These are phyloP conservation scores for Cyclura pinguis DNA, from an alignment of 2,797 vertebrate genomes.

Conservation along the genomic window DNA sequence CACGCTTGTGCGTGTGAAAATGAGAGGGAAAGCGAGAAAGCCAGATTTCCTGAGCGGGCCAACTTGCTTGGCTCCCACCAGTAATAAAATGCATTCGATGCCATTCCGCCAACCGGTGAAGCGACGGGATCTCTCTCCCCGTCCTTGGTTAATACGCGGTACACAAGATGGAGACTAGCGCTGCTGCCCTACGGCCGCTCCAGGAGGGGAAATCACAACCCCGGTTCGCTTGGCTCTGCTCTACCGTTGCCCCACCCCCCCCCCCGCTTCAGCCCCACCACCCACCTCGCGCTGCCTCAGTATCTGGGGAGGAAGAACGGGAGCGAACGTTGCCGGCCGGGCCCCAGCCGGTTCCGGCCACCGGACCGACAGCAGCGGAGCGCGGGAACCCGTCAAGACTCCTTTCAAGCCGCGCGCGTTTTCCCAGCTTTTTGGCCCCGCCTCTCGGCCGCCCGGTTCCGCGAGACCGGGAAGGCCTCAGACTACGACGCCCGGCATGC, in stretches of 20 bases:
- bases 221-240: neutral
- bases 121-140: neutral
- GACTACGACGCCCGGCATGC: constrained; percentile 39
- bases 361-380: neutral
- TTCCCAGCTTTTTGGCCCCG: neutral
- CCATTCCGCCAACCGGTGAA: neutral
- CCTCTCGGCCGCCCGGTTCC: neutral
- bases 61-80: no score
- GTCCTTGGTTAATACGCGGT: neutral
- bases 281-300: neutral
- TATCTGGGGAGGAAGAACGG: neutral
- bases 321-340: fast-evolving
- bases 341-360: no score
- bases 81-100: neutral
- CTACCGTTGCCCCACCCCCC: no score
- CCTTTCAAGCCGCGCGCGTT: constrained; percentile 68
- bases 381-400: fast-evolving
- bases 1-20: no score
- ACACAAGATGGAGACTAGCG: neutral
- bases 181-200: neutral
- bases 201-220: neutral
- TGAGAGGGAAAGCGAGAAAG: no score
- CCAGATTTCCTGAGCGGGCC: no score
- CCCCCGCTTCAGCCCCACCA: neutral
- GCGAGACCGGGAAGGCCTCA: fast-evolving